A percentile compares a stretch with the other conserved stretches of the same genome.
Conservation (phyloP, 1,140 invertebrate species). For the Thalassaphorura encarpata region DNA sequence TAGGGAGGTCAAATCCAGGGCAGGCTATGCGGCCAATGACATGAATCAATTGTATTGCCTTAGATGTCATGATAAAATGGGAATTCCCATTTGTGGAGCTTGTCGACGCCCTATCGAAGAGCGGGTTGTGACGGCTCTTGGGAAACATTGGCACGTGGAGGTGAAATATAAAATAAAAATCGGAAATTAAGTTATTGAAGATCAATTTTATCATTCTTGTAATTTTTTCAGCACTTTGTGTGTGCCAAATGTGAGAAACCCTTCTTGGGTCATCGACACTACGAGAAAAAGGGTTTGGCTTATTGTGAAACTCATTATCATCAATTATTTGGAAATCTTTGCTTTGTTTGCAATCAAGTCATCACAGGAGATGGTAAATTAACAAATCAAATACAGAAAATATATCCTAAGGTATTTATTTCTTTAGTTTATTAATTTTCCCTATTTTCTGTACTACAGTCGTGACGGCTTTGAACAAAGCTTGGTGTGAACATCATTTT, state of each 20-base stretch:
- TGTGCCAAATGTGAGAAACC: conserved; percentile 99
- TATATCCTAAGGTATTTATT: too few relatives aligned
- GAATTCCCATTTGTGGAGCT: conserved; percentile 92
- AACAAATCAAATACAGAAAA: too few relatives aligned
- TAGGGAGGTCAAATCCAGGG: conserved; percentile 75
- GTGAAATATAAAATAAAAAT: background rate
- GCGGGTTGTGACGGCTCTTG: conserved; percentile 90
- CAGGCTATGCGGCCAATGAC: conserved; percentile 81
- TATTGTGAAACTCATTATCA: conserved; percentile 99
- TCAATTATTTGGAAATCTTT: conserved; percentile 96
- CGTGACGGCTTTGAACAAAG: conserved; percentile 95
- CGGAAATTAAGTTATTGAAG: background rate
- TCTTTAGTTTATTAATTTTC: too few relatives aligned
- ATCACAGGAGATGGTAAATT: conserved; percentile 88
- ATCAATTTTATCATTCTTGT: conserved; percentile 1
- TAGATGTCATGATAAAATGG: conserved; percentile 99
- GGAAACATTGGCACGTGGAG: conserved; percentile 98
- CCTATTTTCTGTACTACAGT: too few relatives aligned
- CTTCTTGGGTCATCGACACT: conserved; percentile 96
- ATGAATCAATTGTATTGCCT: conserved; percentile 95
- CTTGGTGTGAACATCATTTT: conserved; percentile 99
- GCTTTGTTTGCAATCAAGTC: conserved; percentile 97
- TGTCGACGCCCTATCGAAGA: conserved; percentile 95
- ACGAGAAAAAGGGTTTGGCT: conserved; percentile 96
- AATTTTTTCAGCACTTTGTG: conserved; percentile 82